Base-by-base conservation (phyloP, 2,113 vertebrate species). In the Porphyrio hochstetteri region DNA sequence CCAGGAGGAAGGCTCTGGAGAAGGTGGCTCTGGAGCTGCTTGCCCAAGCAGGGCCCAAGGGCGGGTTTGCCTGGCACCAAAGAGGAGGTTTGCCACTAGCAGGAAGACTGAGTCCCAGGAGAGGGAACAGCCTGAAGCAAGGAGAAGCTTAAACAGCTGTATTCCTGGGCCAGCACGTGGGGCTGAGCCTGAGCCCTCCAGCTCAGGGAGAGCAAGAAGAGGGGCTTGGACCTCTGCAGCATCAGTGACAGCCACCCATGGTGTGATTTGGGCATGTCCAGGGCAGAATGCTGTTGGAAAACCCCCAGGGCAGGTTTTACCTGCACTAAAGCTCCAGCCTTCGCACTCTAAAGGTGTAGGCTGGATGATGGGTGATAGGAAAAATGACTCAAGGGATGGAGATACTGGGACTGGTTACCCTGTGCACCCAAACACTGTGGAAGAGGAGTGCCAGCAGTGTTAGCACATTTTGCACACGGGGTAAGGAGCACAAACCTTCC, bases 211-310 rank as follows among this genome's bases (percentile, higher is more conserved):
- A 56, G 40, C 27, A 48, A 21, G 18, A 80, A 53, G 35, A 77
- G 18, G 29, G 17, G 12, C 21, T 88, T 0, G 0, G 46, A 19
- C 17, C 9, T 9, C 16, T 20, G 6, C 11, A 20, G 15, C 21
- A 55, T 25, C 38, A 74, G 28, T 21, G 33, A 46, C 55, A 84
- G 19, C 31, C 48, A 87, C 23, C 46, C 2, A 0, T 60, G n/a
- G 40, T 59, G 65, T 40, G 53, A 33, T 85, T 12, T 82, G 20
- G 36, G 29, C 0, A 0, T 24, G 61, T 19, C 16, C 57, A 72
- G 70, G 9, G 10, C 27, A 40, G 40, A 63, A 63, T 4, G 13
- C 6, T 33, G 31, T 10, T 56, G 44, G 33, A 93, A 92, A 80
- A 28, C 11, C 9, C 13, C 10, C 75, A 18, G 35, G n/a, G 9